phyloP scores from a whole-genome alignment of 2,888 invertebrate genomes.

The Tenthredo mesomela region DNA sequence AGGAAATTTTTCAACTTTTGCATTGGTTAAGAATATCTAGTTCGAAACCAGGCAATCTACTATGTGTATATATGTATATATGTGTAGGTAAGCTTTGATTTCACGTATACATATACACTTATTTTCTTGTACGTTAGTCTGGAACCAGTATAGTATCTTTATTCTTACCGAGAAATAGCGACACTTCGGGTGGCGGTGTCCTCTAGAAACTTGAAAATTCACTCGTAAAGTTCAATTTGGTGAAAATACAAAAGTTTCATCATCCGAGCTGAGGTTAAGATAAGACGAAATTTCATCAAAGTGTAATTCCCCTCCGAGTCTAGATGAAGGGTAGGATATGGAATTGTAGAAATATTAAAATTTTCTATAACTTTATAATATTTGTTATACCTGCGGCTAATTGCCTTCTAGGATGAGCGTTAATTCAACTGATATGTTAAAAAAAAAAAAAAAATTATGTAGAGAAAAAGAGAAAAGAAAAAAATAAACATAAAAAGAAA shows the following conservation, averaged over 20 bases:
- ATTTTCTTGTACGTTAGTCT: not conserved
- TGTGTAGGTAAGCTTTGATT: conserved; percentile 1
- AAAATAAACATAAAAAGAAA: not conserved
- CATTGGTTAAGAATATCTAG: not conserved
- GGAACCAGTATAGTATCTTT: not conserved
- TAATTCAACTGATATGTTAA: not conserved
- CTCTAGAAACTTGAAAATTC: conserved; percentile 56
- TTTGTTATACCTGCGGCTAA: not conserved
- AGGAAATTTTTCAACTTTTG: not conserved
- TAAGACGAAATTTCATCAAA: conserved; percentile 8
- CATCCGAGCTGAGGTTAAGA: not conserved
- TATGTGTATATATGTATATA: too few relatives aligned
- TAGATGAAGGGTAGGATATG: not conserved
- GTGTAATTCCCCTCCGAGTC: not conserved
- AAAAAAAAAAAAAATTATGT: not conserved
- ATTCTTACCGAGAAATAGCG: not conserved
- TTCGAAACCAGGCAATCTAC: too few relatives aligned
- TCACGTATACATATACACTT: not conserved
- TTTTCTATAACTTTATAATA: not conserved
- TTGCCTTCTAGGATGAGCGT: not conserved
- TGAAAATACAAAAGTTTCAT: conserved; percentile 66
- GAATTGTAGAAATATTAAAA: not conserved
- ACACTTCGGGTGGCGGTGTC: not conserved
- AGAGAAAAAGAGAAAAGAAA: not conserved
- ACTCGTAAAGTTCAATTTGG: conserved; percentile 70